Percentiles rank a stretch among this genome's conserved stretches.
Conservation (phyloP, 2,113 vertebrate genomes). For the Agapornis roseicollis region DNA sequence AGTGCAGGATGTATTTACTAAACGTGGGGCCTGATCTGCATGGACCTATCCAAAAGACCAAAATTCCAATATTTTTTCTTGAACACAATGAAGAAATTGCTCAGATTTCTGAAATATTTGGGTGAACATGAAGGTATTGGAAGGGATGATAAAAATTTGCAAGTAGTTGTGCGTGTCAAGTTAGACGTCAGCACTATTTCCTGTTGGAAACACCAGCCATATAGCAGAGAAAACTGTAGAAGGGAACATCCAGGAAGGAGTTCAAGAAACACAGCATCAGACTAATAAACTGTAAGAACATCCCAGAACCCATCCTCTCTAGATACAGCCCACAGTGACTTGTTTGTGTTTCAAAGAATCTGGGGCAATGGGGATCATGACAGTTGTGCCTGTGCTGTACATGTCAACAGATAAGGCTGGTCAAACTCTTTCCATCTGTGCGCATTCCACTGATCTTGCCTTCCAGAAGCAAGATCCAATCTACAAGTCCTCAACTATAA, state of each 20-base stretch:
- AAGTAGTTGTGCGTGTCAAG: background rate
- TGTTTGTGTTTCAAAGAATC: background rate
- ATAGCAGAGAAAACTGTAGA: background rate
- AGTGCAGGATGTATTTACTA: background rate
- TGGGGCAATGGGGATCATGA: background rate
- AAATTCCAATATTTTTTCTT: background rate
- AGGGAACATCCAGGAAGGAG: background rate
- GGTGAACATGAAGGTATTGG: background rate
- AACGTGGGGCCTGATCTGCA: background rate
- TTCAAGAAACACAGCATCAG: background rate
- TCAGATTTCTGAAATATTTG: background rate
- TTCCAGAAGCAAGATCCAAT: background rate
- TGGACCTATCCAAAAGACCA: background rate
- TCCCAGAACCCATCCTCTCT: background rate
- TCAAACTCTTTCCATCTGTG: background rate
- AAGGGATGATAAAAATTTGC: background rate
- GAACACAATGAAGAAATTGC: background rate
- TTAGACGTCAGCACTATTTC: background rate
- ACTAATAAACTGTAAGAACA: background rate
- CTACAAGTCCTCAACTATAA: background rate
- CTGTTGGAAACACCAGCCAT: background rate
- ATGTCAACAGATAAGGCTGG: background rate
- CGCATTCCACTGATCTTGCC: background rate
- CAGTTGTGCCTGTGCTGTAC: background rate
- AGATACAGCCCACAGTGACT: background rate